Base-by-base conservation (phyloP, 2,888 invertebrate genomes). In the Xestia rhomboidea region DNA sequence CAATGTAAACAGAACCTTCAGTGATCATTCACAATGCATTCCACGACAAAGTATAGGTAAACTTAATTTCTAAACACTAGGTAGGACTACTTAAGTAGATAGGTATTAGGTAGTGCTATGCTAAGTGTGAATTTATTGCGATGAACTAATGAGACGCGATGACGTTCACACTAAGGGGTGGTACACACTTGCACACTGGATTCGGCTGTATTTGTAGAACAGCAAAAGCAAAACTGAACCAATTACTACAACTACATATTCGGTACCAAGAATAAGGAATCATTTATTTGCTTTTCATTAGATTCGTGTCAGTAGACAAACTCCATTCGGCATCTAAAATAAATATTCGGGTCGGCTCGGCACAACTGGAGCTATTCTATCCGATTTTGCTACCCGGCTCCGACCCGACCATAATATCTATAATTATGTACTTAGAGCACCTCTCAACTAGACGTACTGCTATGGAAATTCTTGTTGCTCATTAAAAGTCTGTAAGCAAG, bases 401-500 rank as follows among this genome's bases (percentile, higher is more conserved):
- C 11, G 24, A 24, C 10, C 24, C 30, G 57, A 60, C 13, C 27
- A 27, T 34, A 34, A 34, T 51, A 1, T 34, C 21, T 62, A 4
- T 34, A 34, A 34, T n/a, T n/a, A n/a, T n/a, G n/a, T n/a, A n/a
- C n/a, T n/a, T n/a, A n/a, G n/a, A n/a, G 18, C 30, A 30, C 38
- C 13, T 24, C 21, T 18, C 4, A 51, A 51, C 34, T 2, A 38
- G 15, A n/a, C 44, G n/a, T n/a, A 54, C n/a, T 54, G 57, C 30
- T 24, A 54, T 73, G n/a, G 21, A 73, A 54, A 64, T 54, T 73
- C 46, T 1, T 49, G 11, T 41, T n/a, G 30, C 46, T 81, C 54
- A 81, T 81, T 78, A n/a, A 21, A 73, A 74, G 6, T 73, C 38
- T 46, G 38, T 38, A 64, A 64, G 54, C 82, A 34, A 6, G 15